Evolutionary conservation across 2,888 invertebrate genomes (phyloP).

Genomic region (Bursaphelenchus okinawaensis): DNA sequence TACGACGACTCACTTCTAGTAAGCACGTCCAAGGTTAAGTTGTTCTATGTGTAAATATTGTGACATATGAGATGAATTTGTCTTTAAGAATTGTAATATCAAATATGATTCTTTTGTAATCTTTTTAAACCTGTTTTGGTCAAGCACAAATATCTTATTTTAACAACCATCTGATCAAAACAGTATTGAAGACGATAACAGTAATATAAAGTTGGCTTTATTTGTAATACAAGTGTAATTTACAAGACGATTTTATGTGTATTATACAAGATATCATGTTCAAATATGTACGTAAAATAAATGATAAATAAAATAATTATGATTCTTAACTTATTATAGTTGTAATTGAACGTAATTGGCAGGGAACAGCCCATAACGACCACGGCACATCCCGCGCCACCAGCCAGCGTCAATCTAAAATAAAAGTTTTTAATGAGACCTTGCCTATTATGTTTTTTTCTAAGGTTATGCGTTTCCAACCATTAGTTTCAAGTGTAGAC

Average conservation of each 20-base stretch:
- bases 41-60: conserved; percentile 92
- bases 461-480: no score
- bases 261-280: not conserved
- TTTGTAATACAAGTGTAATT: no score
- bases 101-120: no score
- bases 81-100: no score
- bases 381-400: conserved; percentile 86
- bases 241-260: not conserved
- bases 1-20: conserved; percentile 89
- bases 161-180: no score
- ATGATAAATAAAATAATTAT: conserved; percentile 6
- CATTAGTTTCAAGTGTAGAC: no score
- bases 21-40: conserved; percentile 84
- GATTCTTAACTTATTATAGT: not conserved
- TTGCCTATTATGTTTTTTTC: no score
- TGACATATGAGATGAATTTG: no score
- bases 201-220: no score
- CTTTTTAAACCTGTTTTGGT: no score
- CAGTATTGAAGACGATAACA: no score
- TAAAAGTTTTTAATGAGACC: not conserved
- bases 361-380: conserved; percentile 81
- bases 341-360: conserved; percentile 86
- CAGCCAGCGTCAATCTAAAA: conserved; percentile 81
- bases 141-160: no score
- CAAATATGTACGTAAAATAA: not conserved